Evolutionary conservation across 2,797 vertebrate genomes (phyloP).

Genomic region (Melanotaenia pygmaea): DNA sequence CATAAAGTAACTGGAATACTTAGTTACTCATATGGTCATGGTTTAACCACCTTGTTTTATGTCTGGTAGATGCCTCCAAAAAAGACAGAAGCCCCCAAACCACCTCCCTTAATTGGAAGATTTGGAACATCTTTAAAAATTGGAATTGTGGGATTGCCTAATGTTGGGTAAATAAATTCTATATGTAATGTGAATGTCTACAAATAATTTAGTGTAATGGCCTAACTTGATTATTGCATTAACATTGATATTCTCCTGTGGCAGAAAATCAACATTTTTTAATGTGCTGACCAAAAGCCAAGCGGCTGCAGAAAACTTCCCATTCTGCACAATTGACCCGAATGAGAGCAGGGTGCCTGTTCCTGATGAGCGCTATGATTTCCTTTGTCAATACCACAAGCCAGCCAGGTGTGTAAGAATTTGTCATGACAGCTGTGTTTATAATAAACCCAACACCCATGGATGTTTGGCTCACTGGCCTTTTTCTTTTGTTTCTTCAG

Average conservation of each 20-base stretch:
- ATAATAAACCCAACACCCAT: background rate
- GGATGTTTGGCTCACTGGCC: background rate
- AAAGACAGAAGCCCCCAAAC: constrained; percentile 92
- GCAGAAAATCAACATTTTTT: constrained; percentile 98
- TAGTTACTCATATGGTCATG: background rate
- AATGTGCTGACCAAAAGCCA: constrained; percentile 98
- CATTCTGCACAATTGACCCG: constrained; percentile 98
- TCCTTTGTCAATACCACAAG: constrained; percentile 95
- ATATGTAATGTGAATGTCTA: background rate
- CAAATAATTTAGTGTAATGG: background rate
- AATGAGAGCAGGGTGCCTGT: constrained; percentile 98
- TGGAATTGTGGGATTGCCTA: constrained; percentile 97
- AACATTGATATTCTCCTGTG: constrained; percentile 17
- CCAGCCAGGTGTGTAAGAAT: constrained; percentile 87
- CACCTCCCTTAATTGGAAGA: constrained; percentile 90
- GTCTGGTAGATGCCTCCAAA: constrained; percentile 95
- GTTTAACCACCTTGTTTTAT: constrained; percentile 26
- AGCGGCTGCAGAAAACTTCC: constrained; percentile 96
- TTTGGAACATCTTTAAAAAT: constrained; percentile 98
- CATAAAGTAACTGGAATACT: background rate
- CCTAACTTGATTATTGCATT: background rate
- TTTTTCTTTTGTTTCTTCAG: constrained; percentile 75
- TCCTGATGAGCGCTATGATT: constrained; percentile 95
- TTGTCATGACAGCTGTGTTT: background rate
- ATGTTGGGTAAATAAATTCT: constrained; percentile 90